Conservation (phyloP, 1,140 invertebrate genomes). For the Temnothorax nylanderi region DNA sequence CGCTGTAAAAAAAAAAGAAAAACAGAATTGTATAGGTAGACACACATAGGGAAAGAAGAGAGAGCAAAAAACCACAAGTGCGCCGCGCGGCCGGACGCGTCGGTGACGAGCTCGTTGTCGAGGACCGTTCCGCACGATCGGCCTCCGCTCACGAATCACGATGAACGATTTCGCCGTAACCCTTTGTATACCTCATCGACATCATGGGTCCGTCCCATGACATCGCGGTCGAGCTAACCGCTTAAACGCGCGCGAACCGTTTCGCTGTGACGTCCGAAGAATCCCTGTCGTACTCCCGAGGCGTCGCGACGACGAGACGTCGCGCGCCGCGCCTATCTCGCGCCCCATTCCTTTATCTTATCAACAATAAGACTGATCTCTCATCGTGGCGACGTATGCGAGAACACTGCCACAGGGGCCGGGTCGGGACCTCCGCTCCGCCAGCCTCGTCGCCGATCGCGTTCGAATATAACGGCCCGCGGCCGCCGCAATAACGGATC, state of each 20-base stretch:
- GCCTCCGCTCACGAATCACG: constrained; percentile 48
- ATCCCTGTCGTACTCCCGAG: neutral
- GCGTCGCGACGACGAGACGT: neutral
- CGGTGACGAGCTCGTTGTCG: constrained; percentile 15
- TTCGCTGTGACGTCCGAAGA: neutral
- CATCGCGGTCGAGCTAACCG: neutral
- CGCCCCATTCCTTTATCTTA: constrained; percentile 26
- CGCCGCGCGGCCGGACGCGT: constrained; percentile 38
- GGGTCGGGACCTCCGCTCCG: constrained; percentile 43
- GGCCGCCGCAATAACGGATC: constrained; percentile 68
- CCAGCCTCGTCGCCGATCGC: constrained; percentile 32
- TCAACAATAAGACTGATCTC: constrained; percentile 60
- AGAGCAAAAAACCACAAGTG: constrained; percentile 4
- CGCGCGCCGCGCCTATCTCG: neutral
- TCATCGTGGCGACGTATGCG: constrained; percentile 42
- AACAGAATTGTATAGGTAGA: constrained; percentile 18
- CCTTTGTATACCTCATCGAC: constrained; percentile 19
- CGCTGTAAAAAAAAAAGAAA: constrained; percentile 33
- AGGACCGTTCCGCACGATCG: constrained; percentile 14
- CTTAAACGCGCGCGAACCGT: neutral
- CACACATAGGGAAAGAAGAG: neutral
- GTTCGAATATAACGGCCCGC: neutral
- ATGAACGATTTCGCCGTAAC: constrained; percentile 32
- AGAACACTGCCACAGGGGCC: constrained; percentile 64
- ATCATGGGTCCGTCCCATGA: neutral